phyloP scores from a whole-genome alignment of 1,140 invertebrate species.

The Pogonomyrmex barbatus region DNA sequence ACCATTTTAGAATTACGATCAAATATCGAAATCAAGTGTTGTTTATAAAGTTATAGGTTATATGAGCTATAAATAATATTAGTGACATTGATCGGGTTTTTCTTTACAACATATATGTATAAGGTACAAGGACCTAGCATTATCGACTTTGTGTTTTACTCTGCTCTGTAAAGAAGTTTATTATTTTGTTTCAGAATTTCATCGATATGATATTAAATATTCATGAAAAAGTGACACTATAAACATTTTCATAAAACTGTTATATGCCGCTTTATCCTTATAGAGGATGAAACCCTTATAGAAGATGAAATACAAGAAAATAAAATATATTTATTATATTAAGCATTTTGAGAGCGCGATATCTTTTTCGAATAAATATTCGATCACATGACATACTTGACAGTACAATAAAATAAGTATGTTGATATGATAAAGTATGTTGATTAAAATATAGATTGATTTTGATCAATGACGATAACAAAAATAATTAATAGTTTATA shows the following conservation, averaged over 20 bases:
- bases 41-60: not conserved
- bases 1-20: not conserved
- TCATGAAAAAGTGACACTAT: not conserved
- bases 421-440: too few relatives aligned
- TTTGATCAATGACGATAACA: too few relatives aligned
- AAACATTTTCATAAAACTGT: not conserved
- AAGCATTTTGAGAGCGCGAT: not conserved
- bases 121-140: conserved; percentile 15
- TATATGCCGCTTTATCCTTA: not conserved
- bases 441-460: too few relatives aligned
- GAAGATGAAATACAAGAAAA: not conserved
- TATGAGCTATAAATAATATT: not conserved
- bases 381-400: not conserved
- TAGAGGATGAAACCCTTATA: too few relatives aligned
- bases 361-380: not conserved
- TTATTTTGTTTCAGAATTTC: not conserved
- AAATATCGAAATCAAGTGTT: too few relatives aligned
- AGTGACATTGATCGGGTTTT: not conserved
- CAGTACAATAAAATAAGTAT: not conserved
- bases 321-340: not conserved
- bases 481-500: too few relatives aligned
- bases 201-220: not conserved
- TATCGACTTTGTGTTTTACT: not conserved
- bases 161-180: not conserved
- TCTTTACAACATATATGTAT: not conserved